These are phyloP conservation scores for Lucilia sericata DNA, from an alignment of 1,140 invertebrate genomes.

Conservation along the genomic window DNA sequence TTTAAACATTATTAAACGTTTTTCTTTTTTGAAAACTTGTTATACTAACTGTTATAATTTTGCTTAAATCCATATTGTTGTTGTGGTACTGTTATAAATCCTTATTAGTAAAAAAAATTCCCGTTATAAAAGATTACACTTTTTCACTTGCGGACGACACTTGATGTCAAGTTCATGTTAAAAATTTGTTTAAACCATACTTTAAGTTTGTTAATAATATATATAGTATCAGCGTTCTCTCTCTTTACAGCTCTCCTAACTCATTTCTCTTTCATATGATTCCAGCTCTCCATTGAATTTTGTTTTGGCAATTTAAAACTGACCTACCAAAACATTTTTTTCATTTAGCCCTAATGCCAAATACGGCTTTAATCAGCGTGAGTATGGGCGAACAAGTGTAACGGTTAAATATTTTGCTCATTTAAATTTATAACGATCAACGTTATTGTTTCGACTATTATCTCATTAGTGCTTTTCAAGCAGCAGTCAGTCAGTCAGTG, in stretches of 20 bases:
- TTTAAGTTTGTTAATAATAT: constrained; percentile 63
- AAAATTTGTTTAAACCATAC: constrained; percentile 64
- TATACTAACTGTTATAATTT: constrained; percentile 30
- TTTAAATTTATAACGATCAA: too few species aligned
- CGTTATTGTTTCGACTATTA: too few species aligned
- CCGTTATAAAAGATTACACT: neutral
- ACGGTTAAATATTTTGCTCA: too few species aligned
- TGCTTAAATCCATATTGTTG: neutral
- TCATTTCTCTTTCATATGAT: too few species aligned
- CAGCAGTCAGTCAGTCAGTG: too few species aligned
- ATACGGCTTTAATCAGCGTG: too few species aligned
- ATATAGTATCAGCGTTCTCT: constrained; percentile 52
- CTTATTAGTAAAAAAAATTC: too few species aligned
- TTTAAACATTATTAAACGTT: neutral
- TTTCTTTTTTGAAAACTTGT: neutral
- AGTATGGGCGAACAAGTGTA: too few species aligned
- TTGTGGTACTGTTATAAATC: too few species aligned
- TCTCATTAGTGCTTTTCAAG: too few species aligned
- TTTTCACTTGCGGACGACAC: constrained; percentile 12
- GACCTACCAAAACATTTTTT: neutral
- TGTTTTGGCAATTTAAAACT: neutral
- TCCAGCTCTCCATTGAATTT: neutral
- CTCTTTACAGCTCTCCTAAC: neutral
- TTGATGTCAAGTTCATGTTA: constrained; percentile 57
- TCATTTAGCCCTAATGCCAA: too few species aligned